Evolutionary conservation across 2,797 vertebrate species (phyloP).

Genomic region (Tauraco hartlaubi): DNA sequence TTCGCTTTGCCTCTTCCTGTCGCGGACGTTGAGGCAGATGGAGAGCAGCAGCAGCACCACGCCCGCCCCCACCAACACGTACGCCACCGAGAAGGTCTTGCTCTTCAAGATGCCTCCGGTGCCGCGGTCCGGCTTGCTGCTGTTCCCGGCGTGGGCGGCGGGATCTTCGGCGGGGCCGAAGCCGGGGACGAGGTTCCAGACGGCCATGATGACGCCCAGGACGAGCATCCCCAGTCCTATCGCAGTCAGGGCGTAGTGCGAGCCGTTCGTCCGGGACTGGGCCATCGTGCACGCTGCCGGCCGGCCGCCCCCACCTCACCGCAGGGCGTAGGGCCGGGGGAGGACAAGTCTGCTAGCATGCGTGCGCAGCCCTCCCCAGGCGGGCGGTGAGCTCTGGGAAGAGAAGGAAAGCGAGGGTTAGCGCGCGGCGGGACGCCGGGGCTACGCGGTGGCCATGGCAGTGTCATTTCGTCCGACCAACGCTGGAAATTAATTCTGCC

Average conservation of each 20-base stretch:
- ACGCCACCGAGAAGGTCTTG: conserved; percentile 91
- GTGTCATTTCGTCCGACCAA: fast-evolving
- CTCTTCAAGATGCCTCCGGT: conserved; percentile 61
- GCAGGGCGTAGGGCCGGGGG: background rate
- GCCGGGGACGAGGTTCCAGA: conserved; percentile 92
- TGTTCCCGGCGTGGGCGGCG: conserved; percentile 34
- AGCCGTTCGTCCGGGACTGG: conserved; percentile 82
- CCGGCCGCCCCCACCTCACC: background rate
- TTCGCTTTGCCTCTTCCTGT: conserved; percentile 77
- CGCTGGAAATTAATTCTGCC: fast-evolving
- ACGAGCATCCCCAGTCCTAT: conserved; percentile 93
- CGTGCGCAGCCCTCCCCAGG: background rate
- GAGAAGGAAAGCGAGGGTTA: background rate
- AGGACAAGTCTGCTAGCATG: background rate
- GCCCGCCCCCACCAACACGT: conserved; percentile 90
- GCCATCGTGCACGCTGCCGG: conserved; percentile 71
- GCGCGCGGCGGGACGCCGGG: fast-evolving
- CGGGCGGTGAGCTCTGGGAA: background rate
- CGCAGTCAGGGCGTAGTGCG: conserved; percentile 93
- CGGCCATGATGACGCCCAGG: conserved; percentile 94
- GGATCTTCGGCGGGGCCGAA: conserved; percentile 42
- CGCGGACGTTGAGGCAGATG: conserved; percentile 88
- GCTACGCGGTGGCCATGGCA: fast-evolving
- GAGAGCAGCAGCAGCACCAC: conserved; percentile 87
- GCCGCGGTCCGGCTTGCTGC: conserved; percentile 61